phyloP scores from a whole-genome alignment of 2,113 vertebrate genomes.

The Australoheros scitulus region DNA sequence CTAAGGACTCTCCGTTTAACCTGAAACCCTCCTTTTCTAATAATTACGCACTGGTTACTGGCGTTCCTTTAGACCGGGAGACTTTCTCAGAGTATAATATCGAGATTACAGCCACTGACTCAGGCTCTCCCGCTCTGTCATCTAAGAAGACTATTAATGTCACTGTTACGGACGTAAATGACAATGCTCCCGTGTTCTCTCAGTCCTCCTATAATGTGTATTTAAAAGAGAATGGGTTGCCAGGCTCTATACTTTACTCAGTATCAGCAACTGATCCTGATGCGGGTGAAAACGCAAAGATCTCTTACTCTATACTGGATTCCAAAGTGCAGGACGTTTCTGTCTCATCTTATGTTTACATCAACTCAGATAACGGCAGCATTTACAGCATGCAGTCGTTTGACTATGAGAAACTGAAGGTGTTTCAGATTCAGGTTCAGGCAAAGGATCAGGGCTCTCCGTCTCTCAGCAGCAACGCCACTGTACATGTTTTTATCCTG shows the following conservation, averaged over 20 bases:
- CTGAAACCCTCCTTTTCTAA: slow-evolving; percentile 84
- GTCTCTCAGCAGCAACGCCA: slow-evolving; percentile 73
- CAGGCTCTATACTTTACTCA: slow-evolving; percentile 82
- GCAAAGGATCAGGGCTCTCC: slow-evolving; percentile 81
- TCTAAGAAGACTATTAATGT: slow-evolving; percentile 80
- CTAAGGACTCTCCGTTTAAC: slow-evolving; percentile 82
- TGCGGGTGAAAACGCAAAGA: slow-evolving; percentile 73
- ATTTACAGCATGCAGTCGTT: slow-evolving; percentile 78
- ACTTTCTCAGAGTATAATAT: slow-evolving; percentile 75
- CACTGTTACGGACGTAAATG: slow-evolving; percentile 88
- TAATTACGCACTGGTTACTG: slow-evolving; percentile 88
- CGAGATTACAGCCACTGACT: slow-evolving; percentile 82
- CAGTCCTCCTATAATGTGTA: slow-evolving; percentile 86
- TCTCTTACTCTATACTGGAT: slow-evolving; percentile 82
- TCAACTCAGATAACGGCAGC: slow-evolving; percentile 80
- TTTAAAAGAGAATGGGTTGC: slow-evolving; percentile 84
- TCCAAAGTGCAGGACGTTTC: slow-evolving; percentile 72
- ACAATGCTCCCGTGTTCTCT: slow-evolving; percentile 82
- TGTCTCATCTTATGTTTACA: slow-evolving; percentile 79
- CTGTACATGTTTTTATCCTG: slow-evolving; percentile 77
- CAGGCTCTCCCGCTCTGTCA: slow-evolving; percentile 82
- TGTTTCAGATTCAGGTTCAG: slow-evolving; percentile 81
- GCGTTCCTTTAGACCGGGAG: slow-evolving; percentile 82
- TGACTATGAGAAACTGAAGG: slow-evolving; percentile 83
- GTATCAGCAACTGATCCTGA: slow-evolving; percentile 83